Evolutionary conservation across 2,888 invertebrate genomes (phyloP).

Genomic region (Diarsia mendica): DNA sequence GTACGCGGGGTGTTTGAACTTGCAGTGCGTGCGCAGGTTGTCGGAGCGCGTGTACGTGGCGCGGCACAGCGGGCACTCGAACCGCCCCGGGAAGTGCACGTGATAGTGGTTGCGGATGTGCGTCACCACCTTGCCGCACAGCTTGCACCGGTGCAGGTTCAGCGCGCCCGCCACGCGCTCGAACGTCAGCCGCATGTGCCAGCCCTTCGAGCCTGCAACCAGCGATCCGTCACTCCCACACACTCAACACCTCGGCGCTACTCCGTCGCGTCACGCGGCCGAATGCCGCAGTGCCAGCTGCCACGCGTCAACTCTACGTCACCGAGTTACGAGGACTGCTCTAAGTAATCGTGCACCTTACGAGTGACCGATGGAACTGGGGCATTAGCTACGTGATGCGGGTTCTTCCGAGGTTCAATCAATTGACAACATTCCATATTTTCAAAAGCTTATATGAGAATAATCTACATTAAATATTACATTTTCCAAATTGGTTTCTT

Average conservation of each 20-base stretch:
- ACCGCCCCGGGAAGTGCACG: slow-evolving; percentile 97
- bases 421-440: slow-evolving; percentile 21
- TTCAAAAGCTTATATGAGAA: not conserved
- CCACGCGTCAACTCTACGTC: slow-evolving; percentile 47
- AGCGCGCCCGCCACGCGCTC: slow-evolving; percentile 97
- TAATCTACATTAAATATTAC: not conserved
- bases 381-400: slow-evolving; percentile 73
- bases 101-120: slow-evolving; percentile 98
- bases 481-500: not conserved
- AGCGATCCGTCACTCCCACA: slow-evolving; percentile 81
- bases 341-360: slow-evolving; percentile 44
- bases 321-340: slow-evolving; percentile 33
- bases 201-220: slow-evolving; percentile 98
- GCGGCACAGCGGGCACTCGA: slow-evolving; percentile 97
- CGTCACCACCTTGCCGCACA: slow-evolving; percentile 98
- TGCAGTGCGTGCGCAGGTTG: slow-evolving; percentile 97
- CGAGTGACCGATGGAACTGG: slow-evolving; percentile 69
- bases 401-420: slow-evolving; percentile 59
- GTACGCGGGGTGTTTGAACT: slow-evolving; percentile 97
- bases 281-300: slow-evolving; percentile 74
- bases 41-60: slow-evolving; percentile 97
- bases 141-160: slow-evolving; percentile 98
- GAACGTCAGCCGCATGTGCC: slow-evolving; percentile 98
- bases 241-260: slow-evolving; percentile 51
- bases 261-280: slow-evolving; percentile 55